Evolutionary conservation across 2,113 vertebrate species (phyloP).

Genomic region (Eretmochelys imbricata): DNA sequence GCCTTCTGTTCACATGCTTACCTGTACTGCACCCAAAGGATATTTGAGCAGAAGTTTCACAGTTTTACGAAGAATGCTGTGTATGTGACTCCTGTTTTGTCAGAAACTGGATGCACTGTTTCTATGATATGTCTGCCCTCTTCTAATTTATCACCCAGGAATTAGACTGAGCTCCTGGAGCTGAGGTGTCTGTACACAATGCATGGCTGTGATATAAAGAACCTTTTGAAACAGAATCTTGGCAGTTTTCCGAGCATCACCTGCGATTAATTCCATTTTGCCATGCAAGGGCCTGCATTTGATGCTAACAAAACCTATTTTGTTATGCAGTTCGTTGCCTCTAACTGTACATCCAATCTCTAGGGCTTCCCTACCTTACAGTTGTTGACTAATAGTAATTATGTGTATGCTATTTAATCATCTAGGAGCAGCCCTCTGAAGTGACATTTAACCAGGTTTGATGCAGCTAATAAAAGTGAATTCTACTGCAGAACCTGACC

Average conservation of each 20-base stretch:
- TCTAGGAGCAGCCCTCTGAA: conserved; percentile 39
- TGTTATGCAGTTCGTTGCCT: conserved; percentile 13
- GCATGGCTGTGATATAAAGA: conserved; percentile 55
- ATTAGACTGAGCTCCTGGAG: conserved; percentile 15
- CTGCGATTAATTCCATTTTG: conserved; percentile 65
- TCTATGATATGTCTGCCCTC: conserved; percentile 39
- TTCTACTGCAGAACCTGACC: not conserved
- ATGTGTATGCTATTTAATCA: conserved; percentile 16
- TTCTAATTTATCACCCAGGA: conserved; percentile 49
- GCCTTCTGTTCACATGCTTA: conserved; percentile 31
- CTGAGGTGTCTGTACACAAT: conserved; percentile 53
- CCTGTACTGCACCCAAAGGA: conserved; percentile 17
- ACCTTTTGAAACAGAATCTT: conserved; percentile 54
- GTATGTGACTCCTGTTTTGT: conserved; percentile 25
- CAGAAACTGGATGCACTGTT: not conserved
- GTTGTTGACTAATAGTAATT: conserved; percentile 53
- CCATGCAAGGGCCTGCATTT: conserved; percentile 47
- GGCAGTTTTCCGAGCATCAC: conserved; percentile 67
- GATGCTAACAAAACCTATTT: conserved; percentile 60
- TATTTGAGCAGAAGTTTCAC: conserved; percentile 14
- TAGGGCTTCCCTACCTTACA: conserved; percentile 22
- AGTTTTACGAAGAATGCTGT: conserved; percentile 31
- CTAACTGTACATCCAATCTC: conserved; percentile 31
- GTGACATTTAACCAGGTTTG: conserved; percentile 42
- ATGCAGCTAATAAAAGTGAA: conserved; percentile 15